Percentiles rank a stretch among this genome's conserved stretches.
Conservation (phyloP, 64 coral and sea anemone genomes). For the Hydrozoanthus tunicans region DNA sequence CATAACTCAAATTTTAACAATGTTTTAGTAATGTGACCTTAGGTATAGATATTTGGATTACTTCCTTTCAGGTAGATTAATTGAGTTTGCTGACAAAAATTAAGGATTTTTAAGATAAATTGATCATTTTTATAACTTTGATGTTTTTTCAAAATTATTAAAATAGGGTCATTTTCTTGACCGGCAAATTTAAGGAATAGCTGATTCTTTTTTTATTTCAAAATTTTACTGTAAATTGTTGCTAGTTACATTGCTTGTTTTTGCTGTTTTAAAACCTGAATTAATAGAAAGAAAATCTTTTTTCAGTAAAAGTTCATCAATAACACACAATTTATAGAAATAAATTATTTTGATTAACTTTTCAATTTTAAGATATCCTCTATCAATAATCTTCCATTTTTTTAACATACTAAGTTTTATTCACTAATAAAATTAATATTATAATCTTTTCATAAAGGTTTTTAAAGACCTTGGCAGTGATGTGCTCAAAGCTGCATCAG, state of each 20-base stretch:
- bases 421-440: not conserved
- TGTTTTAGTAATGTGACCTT: too few relatives aligned
- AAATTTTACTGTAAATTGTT: too few relatives aligned
- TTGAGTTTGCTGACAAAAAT: not conserved
- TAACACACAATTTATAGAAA: too few relatives aligned
- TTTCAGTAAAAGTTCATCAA: too few relatives aligned
- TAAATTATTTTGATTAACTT: too few relatives aligned
- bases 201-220: not conserved
- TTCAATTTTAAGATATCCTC: too few relatives aligned
- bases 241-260: too few relatives aligned
- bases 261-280: too few relatives aligned
- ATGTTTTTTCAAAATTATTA: not conserved
- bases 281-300: too few relatives aligned
- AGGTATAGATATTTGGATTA: not conserved
- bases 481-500: conserved; percentile 93
- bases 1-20: not conserved
- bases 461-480: conserved; percentile 91
- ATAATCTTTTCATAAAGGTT: conserved; percentile 54
- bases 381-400: too few relatives aligned
- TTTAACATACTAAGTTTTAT: not conserved
- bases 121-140: not conserved
- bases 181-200: not conserved
- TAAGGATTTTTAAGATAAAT: too few relatives aligned
- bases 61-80: not conserved
- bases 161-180: not conserved